These are phyloP conservation scores for Pica pica DNA, from an alignment of 2,113 vertebrate genomes.

Conservation along the genomic window DNA sequence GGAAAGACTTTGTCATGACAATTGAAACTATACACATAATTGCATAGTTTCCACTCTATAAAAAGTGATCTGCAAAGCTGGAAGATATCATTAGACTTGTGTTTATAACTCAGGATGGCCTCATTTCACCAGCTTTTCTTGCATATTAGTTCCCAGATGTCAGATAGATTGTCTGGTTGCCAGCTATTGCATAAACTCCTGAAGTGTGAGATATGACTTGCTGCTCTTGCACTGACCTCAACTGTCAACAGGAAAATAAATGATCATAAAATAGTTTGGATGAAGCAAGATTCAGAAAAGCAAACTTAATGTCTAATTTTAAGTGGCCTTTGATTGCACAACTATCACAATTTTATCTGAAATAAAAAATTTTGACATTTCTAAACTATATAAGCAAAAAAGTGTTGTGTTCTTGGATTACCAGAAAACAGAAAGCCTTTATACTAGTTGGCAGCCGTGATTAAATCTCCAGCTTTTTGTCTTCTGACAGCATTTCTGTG, in stretches of 20 bases:
- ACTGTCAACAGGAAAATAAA: constrained; percentile 43
- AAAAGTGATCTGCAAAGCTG: constrained; percentile 31
- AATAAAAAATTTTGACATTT: background rate
- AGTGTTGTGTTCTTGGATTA: background rate
- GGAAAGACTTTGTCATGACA: constrained; percentile 43
- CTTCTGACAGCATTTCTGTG: background rate
- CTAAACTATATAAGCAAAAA: background rate
- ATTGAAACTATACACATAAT: constrained; percentile 16
- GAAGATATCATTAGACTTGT: constrained; percentile 47
- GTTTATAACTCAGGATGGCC: constrained; percentile 54
- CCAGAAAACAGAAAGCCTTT: background rate
- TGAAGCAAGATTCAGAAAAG: constrained; percentile 30
- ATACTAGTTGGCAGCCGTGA: accelerated
- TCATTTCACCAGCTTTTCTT: constrained; percentile 37
- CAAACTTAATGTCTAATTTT: background rate
- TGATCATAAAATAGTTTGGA: background rate
- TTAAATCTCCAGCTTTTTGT: background rate
- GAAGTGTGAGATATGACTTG: constrained; percentile 35
- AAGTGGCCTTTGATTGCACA: background rate
- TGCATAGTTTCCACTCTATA: constrained; percentile 36
- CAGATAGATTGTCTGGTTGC: constrained; percentile 7
- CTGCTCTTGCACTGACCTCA: constrained; percentile 43
- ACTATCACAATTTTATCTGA: background rate
- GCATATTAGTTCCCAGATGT: constrained; percentile 58
- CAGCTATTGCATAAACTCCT: constrained; percentile 45